These are phyloP conservation scores for Magallana ariakensis DNA, from an alignment of 1,140 invertebrate species.

Conservation along the genomic window DNA sequence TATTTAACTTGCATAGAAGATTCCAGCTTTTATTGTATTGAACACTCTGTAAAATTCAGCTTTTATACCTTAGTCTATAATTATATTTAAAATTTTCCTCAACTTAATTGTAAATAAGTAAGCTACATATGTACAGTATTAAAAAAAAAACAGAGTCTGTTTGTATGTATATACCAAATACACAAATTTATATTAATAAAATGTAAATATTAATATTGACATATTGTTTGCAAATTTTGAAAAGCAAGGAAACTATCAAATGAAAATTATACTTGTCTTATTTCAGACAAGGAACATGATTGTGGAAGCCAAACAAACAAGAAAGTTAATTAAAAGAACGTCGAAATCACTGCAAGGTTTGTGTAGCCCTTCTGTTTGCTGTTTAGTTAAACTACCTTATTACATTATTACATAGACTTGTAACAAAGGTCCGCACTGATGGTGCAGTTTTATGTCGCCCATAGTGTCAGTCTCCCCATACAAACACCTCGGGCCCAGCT, in stretches of 20 bases:
- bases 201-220: too few relatives aligned
- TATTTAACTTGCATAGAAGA: too few relatives aligned
- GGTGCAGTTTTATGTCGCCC: conserved; percentile 25
- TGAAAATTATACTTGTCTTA: not conserved
- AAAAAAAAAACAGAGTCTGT: too few relatives aligned
- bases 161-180: too few relatives aligned
- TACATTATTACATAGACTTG: conserved; percentile 20
- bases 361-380: conserved; percentile 4
- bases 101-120: too few relatives aligned
- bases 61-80: too few relatives aligned
- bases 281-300: not conserved
- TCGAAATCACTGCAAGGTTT: not conserved
- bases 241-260: not conserved
- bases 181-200: too few relatives aligned
- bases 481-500: not conserved
- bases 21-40: too few relatives aligned
- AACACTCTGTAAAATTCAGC: too few relatives aligned
- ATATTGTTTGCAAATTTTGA: too few relatives aligned
- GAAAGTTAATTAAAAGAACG: conserved; percentile 22
- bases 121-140: too few relatives aligned
- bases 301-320: not conserved
- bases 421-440: not conserved
- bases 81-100: too few relatives aligned
- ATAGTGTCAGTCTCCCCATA: conserved; percentile 13
- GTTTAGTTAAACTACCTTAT: not conserved